phyloP scores from a whole-genome alignment of 2,888 invertebrate genomes.

The Amphimallon solstitiale region DNA sequence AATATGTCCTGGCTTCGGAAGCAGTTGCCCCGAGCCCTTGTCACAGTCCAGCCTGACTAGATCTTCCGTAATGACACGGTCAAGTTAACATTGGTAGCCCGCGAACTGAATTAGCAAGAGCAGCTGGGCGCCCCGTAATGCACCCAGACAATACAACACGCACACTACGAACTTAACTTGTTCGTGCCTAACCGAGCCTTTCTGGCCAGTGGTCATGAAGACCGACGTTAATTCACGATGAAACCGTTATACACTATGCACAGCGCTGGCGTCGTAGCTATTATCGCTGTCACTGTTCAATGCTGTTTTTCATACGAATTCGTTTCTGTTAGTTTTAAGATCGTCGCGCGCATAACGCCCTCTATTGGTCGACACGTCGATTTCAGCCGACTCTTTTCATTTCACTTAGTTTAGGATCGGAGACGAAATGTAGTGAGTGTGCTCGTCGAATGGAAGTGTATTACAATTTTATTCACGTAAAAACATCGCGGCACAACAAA shows the following conservation, averaged over 20 bases:
- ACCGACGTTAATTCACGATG: constrained; percentile 55
- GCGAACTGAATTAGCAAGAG: constrained; percentile 55
- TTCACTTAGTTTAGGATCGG: too few species aligned
- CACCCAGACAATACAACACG: constrained; percentile 63
- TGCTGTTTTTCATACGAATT: constrained; percentile 46
- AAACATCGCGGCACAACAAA: constrained; percentile 27
- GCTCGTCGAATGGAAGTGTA: too few species aligned
- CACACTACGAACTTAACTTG: constrained; percentile 59
- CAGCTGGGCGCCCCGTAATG: constrained; percentile 59
- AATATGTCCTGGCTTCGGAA: constrained; percentile 63
- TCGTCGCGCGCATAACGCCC: constrained; percentile 48
- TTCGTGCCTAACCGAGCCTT: constrained; percentile 61
- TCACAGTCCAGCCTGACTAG: constrained; percentile 60
- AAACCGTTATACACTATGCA: constrained; percentile 42
- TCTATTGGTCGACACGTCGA: constrained; percentile 37
- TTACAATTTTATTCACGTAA: not conserved
- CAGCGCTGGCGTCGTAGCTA: constrained; percentile 39
- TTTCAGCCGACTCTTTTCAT: too few species aligned
- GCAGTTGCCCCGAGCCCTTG: constrained; percentile 61
- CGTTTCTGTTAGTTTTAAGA: constrained; percentile 45
- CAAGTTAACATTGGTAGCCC: constrained; percentile 63
- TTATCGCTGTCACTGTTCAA: constrained; percentile 46
- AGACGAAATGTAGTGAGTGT: too few species aligned
- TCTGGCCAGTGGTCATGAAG: constrained; percentile 59
- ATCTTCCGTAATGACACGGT: constrained; percentile 61